Base-by-base conservation (phyloP, 2,113 vertebrate genomes). In the Baryphthengus martii region DNA sequence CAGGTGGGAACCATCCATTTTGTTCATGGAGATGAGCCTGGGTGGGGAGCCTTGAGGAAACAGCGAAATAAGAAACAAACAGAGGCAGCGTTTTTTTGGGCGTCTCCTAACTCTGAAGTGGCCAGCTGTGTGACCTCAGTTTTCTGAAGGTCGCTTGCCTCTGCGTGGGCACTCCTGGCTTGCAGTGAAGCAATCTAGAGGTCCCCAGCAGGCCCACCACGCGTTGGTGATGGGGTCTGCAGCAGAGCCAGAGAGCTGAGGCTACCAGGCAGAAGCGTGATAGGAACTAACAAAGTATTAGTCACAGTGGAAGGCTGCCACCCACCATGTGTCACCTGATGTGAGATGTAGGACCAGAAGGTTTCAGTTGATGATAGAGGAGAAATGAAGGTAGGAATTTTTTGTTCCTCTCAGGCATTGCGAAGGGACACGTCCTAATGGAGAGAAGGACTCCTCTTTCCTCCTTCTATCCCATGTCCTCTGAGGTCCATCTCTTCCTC, bases 241-340 rank as follows among this genome's bases (percentile, higher is more conserved):
- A 79, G 83, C 91, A 74, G 33, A 71, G 39, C 29, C 3, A 5
- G 72, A 85, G 47, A 1, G 2, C 47, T 3, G 7, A 59, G 18
- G 21, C 49, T 65, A 31, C 8, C 10, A 2, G 44, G 29, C 12
- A 61, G 70, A 73, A 42, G 66, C 5, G 35, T 52, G 26, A 10
- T 0, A 3, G 76, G 35, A 37, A 19, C 24, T 42, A 39, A n/a
- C 28, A 6, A 24, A 62, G 50, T 16, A 9, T 58, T 82, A 23
- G 39, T 61, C 71, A 13, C 17, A 59, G 49, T 4, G 29, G 66
- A 85, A 88, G 17, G 71, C 53, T 83, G 59, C 39, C 17, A 21
- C 49, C 45, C 55, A 19, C 59, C 26, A 10, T 9, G 26, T 2
- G 0, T 71, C 49, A 59, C 1, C 26, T 0, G 0, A 6, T 1